Percentiles rank a stretch among this genome's conserved stretches.
Conservation (phyloP, 1,140 invertebrate genomes). For the Lanistes nyassanus region DNA sequence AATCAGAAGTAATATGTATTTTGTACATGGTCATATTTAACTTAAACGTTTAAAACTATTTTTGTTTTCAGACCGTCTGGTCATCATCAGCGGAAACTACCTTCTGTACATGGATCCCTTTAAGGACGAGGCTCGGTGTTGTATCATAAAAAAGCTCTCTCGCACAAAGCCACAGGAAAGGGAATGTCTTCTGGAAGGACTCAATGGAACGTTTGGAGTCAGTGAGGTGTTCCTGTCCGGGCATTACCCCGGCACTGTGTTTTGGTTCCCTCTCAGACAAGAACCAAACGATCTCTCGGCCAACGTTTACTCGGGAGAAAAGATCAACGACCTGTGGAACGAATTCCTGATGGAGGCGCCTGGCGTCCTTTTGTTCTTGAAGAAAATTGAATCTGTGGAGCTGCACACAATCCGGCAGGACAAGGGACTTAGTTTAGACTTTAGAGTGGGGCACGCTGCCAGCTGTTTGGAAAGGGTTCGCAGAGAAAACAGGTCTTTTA, state of each 20-base stretch:
- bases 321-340: constrained; percentile 36
- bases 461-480: not conserved
- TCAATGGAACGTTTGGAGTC: constrained; percentile 34
- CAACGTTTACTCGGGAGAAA: constrained; percentile 31
- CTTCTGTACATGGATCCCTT: constrained; percentile 17
- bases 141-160: constrained; percentile 4
- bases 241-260: constrained; percentile 45
- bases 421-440: not conserved
- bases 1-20: not conserved
- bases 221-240: constrained; percentile 21
- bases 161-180: constrained; percentile 15
- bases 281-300: constrained; percentile 29
- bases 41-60: not conserved
- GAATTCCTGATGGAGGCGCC: constrained; percentile 39
- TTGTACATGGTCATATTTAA: not conserved
- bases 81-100: constrained; percentile 2
- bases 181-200: constrained; percentile 12
- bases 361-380: constrained; percentile 40
- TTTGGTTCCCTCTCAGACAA: constrained; percentile 48
- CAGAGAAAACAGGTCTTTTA: not conserved
- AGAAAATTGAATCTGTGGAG: constrained; percentile 13
- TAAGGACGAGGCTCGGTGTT: not conserved
- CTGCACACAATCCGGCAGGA: not conserved
- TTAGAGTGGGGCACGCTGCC: not conserved
- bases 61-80: constrained; percentile 9